phyloP scores from a whole-genome alignment of 2,888 invertebrate species.

The Philereme vetulata region DNA sequence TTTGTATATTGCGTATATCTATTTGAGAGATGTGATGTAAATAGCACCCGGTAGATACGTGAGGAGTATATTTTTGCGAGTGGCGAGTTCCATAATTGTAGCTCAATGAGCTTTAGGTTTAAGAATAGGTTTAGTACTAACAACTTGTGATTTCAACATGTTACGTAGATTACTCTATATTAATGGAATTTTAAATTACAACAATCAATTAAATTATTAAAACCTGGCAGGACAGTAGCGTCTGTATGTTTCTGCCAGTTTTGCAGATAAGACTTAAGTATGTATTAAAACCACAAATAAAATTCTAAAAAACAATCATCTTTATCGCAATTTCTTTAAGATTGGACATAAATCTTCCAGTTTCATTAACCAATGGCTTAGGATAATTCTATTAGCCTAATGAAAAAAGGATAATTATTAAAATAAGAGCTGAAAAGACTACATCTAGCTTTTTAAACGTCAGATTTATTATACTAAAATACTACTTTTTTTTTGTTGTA shows the following conservation, averaged over 20 bases:
- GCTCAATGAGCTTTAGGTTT: conserved; percentile 26
- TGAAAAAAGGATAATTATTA: conserved; percentile 8
- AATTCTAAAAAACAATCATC: too few relatives aligned
- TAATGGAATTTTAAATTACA: neutral
- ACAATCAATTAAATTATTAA: too few relatives aligned
- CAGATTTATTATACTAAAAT: neutral
- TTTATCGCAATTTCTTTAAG: too few relatives aligned
- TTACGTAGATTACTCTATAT: neutral
- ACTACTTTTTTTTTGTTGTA: neutral
- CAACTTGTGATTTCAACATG: conserved; percentile 21
- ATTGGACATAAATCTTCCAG: too few relatives aligned
- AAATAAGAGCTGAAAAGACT: conserved; percentile 21
- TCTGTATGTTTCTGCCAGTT: too few relatives aligned
- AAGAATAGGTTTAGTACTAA: conserved; percentile 22
- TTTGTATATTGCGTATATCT: conserved; percentile 42
- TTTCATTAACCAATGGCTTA: neutral
- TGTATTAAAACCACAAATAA: too few relatives aligned
- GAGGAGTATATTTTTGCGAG: conserved; percentile 26
- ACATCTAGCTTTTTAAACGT: conserved; percentile 16
- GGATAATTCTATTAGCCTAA: conserved; percentile 13
- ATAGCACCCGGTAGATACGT: conserved; percentile 52
- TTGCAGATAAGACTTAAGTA: too few relatives aligned
- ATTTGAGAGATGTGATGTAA: conserved; percentile 44
- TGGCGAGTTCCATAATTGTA: conserved; percentile 30
- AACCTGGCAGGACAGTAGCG: too few relatives aligned